Conservation (phyloP, 2,797 vertebrate species). For the Cirrhinus mrigala region DNA sequence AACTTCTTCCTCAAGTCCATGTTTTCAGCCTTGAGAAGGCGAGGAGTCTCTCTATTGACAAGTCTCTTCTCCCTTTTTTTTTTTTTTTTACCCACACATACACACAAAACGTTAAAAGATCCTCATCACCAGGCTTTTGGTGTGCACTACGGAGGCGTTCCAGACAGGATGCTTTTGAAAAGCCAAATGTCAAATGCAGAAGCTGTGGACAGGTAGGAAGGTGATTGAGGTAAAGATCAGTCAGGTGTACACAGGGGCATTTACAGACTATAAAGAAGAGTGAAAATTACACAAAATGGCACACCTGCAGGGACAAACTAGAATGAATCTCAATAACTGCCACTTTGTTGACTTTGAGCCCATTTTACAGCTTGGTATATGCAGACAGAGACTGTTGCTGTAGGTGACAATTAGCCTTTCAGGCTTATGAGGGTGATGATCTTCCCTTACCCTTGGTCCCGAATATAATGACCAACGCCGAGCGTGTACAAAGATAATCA, state of each 20-base stretch:
- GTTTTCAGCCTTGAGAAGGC: neutral
- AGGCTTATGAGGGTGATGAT: constrained; percentile 6
- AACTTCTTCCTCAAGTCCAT: constrained; percentile 32
- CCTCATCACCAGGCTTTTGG: neutral
- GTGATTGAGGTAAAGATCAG: constrained; percentile 44
- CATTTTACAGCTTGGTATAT: constrained; percentile 7
- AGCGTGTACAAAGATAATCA: neutral
- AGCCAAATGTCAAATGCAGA: constrained; percentile 53
- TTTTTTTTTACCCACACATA: neutral
- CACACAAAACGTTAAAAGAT: neutral
- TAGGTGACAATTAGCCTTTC: constrained; percentile 34
- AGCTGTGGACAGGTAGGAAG: constrained; percentile 34
- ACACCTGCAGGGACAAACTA: constrained; percentile 43
- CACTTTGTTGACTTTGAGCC: constrained; percentile 16
- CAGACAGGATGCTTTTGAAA: constrained; percentile 47
- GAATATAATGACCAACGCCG: neutral
- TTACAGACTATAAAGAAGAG: constrained; percentile 25
- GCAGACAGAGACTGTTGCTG: neutral
- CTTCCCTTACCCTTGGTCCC: neutral
- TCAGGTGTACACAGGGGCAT: constrained; percentile 22
- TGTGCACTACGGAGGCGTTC: neutral
- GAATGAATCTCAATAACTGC: constrained; percentile 48
- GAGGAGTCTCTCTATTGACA: neutral
- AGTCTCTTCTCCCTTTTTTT: neutral
- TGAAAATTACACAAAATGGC: constrained; percentile 35